Conservation (phyloP, 2,113 vertebrate species). For the Todiramphus chloris region DNA sequence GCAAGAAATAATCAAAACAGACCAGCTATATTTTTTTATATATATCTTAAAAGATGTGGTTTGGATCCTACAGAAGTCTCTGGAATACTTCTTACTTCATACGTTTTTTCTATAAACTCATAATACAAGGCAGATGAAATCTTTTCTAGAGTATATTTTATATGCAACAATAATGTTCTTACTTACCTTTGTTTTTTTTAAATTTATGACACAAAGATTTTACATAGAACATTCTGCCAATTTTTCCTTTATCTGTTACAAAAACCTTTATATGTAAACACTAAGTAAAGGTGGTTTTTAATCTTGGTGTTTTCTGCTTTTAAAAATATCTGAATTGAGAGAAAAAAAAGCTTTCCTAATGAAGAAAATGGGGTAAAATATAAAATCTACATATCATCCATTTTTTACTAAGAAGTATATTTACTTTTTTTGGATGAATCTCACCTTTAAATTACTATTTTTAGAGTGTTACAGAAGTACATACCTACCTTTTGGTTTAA, state of each 20-base stretch:
- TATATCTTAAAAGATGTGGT: not conserved
- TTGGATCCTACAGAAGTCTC: not conserved
- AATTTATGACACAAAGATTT: not conserved
- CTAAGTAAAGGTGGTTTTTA: not conserved
- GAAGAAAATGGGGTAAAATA: not conserved
- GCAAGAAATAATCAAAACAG: not conserved
- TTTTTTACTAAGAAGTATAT: not conserved
- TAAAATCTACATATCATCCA: not conserved
- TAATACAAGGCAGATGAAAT: not conserved
- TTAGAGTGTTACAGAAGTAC: not conserved
- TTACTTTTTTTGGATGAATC: not conserved
- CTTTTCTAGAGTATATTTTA: not conserved
- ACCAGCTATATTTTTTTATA: not conserved
- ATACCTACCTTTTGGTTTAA: conserved; percentile 75
- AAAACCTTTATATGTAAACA: not conserved
- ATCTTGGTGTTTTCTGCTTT: not conserved
- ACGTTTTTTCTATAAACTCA: not conserved
- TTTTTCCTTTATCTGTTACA: not conserved
- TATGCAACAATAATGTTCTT: not conserved
- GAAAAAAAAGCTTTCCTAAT: not conserved
- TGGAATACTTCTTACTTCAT: not conserved
- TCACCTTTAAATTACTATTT: not conserved
- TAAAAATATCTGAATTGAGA: not conserved
- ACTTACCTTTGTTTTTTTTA: not conserved
- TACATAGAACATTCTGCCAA: not conserved